Conservation (phyloP, 2,797 vertebrate species). For the Galagoides demidoff region DNA sequence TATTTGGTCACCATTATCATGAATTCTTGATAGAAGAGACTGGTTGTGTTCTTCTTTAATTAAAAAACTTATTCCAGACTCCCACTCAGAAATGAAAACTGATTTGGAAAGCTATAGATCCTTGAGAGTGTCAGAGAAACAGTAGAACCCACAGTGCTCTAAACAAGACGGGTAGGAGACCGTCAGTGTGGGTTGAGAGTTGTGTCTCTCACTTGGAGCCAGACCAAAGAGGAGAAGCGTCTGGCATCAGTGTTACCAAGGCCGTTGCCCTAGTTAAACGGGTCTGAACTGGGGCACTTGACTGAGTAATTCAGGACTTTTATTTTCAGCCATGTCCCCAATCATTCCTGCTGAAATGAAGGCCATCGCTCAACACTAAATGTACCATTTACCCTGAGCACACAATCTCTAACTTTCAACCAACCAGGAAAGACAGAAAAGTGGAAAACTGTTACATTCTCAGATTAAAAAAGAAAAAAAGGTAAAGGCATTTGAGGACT, state of each 20-base stretch:
- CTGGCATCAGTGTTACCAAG: constrained; percentile 60
- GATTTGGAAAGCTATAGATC: background rate
- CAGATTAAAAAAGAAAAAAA: constrained; percentile 39
- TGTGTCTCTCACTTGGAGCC: background rate
- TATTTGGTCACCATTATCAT: background rate
- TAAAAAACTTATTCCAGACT: background rate
- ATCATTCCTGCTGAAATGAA: constrained; percentile 76
- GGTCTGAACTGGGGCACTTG: constrained; percentile 74
- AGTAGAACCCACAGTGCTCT: background rate
- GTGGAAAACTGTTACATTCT: constrained; percentile 26
- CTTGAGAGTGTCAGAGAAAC: background rate
- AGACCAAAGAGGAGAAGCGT: constrained; percentile 47
- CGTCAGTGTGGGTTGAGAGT: background rate
- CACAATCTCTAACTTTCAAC: constrained; percentile 66
- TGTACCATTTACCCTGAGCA: constrained; percentile 62
- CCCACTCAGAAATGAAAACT: constrained; percentile 28
- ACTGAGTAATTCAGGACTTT: constrained; percentile 73
- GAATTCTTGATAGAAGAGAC: background rate
- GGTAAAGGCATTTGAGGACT: constrained; percentile 44
- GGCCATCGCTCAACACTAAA: constrained; percentile 65
- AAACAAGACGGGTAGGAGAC: background rate
- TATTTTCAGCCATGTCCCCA: constrained; percentile 81
- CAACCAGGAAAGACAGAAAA: constrained; percentile 57
- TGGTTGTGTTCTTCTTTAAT: constrained; percentile 9
- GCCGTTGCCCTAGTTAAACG: constrained; percentile 77